phyloP scores from a whole-genome alignment of 2,797 vertebrate genomes.

The Triplophysa yarkandensis region DNA sequence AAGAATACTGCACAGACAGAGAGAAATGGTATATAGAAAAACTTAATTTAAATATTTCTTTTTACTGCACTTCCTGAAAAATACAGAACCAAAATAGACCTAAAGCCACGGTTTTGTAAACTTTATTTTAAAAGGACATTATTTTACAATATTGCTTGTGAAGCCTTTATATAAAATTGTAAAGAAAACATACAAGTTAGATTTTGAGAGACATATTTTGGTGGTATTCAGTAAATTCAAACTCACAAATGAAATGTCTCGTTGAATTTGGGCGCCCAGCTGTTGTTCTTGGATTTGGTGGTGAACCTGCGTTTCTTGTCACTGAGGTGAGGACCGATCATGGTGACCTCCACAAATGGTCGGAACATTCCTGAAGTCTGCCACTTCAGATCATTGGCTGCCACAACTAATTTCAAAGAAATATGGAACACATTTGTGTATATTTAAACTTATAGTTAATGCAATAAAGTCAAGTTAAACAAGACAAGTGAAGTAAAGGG shows the following conservation, averaged over 20 bases:
- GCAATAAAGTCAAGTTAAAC: not conserved
- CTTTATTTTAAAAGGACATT: not conserved
- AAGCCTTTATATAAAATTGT: too few species aligned
- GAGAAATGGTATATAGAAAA: too few species aligned
- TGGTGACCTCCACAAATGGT: conserved; percentile 91
- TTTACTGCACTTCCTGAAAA: too few species aligned
- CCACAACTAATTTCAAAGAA: conserved; percentile 78
- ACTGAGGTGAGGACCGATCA: conserved; percentile 94
- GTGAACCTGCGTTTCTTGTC: conserved; percentile 97
- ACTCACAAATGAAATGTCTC: conserved; percentile 98
- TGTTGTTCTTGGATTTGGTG: conserved; percentile 99
- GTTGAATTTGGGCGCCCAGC: conserved; percentile 97
- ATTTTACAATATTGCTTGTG: too few species aligned
- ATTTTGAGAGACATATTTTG: too few species aligned
- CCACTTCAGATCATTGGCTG: conserved; percentile 94
- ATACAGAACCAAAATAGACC: too few species aligned
- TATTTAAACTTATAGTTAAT: not conserved
- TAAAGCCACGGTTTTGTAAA: too few species aligned
- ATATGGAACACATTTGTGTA: not conserved
- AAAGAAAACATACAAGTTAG: too few species aligned
- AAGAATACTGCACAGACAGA: conserved; percentile 77
- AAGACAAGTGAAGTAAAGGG: too few species aligned
- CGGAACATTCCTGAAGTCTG: conserved; percentile 97
- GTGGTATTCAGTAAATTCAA: too few species aligned
- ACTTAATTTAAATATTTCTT: too few species aligned